Conservation (phyloP, 2,797 vertebrate species). For the Eospalax fontanierii region DNA sequence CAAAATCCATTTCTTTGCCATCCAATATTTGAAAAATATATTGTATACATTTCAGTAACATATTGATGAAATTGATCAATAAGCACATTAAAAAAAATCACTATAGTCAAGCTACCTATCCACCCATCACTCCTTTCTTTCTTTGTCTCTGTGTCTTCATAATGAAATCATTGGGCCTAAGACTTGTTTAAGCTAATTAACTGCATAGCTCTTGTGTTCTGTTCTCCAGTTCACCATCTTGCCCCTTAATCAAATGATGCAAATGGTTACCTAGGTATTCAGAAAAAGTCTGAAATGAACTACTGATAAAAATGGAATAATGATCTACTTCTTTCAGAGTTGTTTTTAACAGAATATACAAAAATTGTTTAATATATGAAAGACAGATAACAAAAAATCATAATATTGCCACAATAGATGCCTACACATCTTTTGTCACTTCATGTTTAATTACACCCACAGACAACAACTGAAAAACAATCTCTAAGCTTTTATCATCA, state of each 20-base stretch:
- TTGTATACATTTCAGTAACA: background rate
- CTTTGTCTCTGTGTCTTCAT: background rate
- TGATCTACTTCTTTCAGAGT: slow-evolving; percentile 14
- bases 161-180: background rate
- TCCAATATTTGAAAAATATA: background rate
- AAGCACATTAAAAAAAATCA: background rate
- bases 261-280: background rate
- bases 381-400: slow-evolving; percentile 35
- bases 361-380: slow-evolving; percentile 30
- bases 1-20: background rate
- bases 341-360: slow-evolving; percentile 58
- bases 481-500: slow-evolving; percentile 7
- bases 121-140: background rate
- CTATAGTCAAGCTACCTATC: background rate
- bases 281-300: slow-evolving; percentile 20
- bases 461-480: slow-evolving; percentile 40
- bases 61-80: background rate
- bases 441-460: slow-evolving; percentile 69
- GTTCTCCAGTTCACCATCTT: background rate
- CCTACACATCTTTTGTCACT: slow-evolving; percentile 34
- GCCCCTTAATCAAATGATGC: background rate
- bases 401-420: slow-evolving; percentile 50
- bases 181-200: background rate
- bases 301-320: slow-evolving; percentile 34
- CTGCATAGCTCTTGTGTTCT: background rate